Evolutionary conservation across 2,888 invertebrate genomes (phyloP).

Genomic region (Tiliacea citrago): DNA sequence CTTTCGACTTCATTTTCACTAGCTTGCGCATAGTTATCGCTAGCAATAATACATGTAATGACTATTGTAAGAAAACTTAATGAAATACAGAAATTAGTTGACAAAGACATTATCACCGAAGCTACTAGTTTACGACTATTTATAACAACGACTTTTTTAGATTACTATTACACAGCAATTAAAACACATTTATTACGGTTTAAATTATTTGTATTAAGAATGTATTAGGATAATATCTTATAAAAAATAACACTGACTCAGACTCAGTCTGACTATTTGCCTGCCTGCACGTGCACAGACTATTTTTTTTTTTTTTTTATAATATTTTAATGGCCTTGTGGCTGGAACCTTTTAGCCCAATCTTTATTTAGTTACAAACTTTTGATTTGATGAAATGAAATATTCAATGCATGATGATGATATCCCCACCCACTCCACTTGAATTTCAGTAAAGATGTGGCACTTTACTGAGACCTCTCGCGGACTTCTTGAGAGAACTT

Average conservation of each 20-base stretch:
- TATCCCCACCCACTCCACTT: too few relatives aligned
- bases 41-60: slow-evolving; percentile 78
- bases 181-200: slow-evolving; percentile 22
- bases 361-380: too few relatives aligned
- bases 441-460: too few relatives aligned
- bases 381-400: too few relatives aligned
- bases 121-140: slow-evolving; percentile 9
- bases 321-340: too few relatives aligned
- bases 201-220: slow-evolving; percentile 11
- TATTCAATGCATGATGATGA: too few relatives aligned
- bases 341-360: too few relatives aligned
- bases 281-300: too few relatives aligned
- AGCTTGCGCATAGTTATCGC: slow-evolving; percentile 79
- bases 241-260: slow-evolving; percentile 26
- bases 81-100: slow-evolving; percentile 76
- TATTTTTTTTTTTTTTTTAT: too few relatives aligned
- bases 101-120: slow-evolving; percentile 75
- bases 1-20: slow-evolving; percentile 93
- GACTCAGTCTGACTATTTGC: neutral
- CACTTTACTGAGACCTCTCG: too few relatives aligned
- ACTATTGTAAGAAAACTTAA: slow-evolving; percentile 77
- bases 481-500: too few relatives aligned
- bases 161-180: slow-evolving; percentile 22
- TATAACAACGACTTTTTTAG: slow-evolving; percentile 9
- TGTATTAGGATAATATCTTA: slow-evolving; percentile 14